These are phyloP conservation scores for Drosophila truncata DNA, from an alignment of 1,140 invertebrate genomes.

Conservation along the genomic window DNA sequence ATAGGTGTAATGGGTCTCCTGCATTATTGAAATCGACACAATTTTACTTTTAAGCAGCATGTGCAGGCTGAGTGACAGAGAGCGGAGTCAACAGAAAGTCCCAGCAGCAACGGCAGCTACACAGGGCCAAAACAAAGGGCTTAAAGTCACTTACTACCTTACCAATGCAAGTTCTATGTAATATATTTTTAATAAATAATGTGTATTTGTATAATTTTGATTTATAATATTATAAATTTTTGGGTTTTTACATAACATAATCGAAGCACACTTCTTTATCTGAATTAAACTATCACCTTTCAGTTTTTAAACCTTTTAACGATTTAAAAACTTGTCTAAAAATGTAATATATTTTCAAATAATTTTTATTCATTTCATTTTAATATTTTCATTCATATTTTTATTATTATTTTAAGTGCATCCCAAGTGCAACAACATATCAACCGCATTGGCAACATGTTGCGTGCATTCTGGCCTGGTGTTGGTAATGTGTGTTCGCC, in stretches of 20 bases:
- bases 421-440: slow-evolving; percentile 12
- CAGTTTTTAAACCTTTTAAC: no score
- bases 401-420: not conserved
- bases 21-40: slow-evolving; percentile 84
- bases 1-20: slow-evolving; percentile 76
- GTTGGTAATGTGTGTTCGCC: slow-evolving; percentile 66
- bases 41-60: slow-evolving; percentile 82
- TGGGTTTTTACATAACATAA: no score
- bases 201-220: no score
- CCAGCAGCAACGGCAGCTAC: slow-evolving; percentile 2
- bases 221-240: no score
- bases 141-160: no score
- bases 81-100: slow-evolving; percentile 35
- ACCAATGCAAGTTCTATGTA: no score
- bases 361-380: no score
- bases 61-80: slow-evolving; percentile 71
- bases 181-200: no score
- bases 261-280: no score
- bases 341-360: no score
- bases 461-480: slow-evolving; percentile 57
- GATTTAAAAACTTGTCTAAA: no score
- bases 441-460: slow-evolving; percentile 58
- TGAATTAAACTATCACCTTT: no score
- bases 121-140: not conserved
- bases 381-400: not conserved